Base-by-base conservation (phyloP, 2,113 vertebrate species). In the Otis tarda region DNA sequence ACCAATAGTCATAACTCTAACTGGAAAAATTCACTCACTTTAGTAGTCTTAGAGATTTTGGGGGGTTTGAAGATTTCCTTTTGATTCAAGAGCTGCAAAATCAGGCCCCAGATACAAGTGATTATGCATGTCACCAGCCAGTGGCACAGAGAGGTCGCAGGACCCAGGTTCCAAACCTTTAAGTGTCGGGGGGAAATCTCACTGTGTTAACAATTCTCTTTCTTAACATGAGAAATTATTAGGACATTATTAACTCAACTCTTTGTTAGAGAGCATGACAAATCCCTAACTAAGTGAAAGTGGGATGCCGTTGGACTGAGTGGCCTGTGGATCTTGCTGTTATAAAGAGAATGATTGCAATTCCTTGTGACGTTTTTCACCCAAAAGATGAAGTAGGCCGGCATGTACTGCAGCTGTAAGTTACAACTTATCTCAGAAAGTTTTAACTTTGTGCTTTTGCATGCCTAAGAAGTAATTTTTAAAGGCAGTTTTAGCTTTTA, bases 341-440 rank as follows among this genome's bases (percentile, higher is more conserved):
- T 90, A 41, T 27, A 33, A 88, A 60, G 43, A 76, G 65, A 91
- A 82, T 85, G 53, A 90, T 45, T 82, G 79, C 65, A 94, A 83
- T 81, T 87, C 77, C 52, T 71, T 64, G 76, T 71, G 90, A 84
- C 25, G 18, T 87, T 92, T 91, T 95, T 82, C 74, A 75, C 57
- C 92, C 87, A 69, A 53, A 96, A 94, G 94, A 91, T 92, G 74
- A 94, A 95, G 75, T 59, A 43, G 67, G 49, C 90, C 95, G 87
- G 79, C 94, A 83, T 96, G 87, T 83, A 67, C 87, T 94, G 79
- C 84, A 78, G 59, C 87, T 86, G 47, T 94, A 90, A 93, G 65
- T 89, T 85, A 71, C 76, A 83, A 88, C 67, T 96, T 97, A 97
- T 95, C 97, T 95, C 86, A 39, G 88, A 89, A 94, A 93, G 95